Evolutionary conservation across 2,797 vertebrate species (phyloP).

Genomic region (Craterocephalus amniculus): DNA sequence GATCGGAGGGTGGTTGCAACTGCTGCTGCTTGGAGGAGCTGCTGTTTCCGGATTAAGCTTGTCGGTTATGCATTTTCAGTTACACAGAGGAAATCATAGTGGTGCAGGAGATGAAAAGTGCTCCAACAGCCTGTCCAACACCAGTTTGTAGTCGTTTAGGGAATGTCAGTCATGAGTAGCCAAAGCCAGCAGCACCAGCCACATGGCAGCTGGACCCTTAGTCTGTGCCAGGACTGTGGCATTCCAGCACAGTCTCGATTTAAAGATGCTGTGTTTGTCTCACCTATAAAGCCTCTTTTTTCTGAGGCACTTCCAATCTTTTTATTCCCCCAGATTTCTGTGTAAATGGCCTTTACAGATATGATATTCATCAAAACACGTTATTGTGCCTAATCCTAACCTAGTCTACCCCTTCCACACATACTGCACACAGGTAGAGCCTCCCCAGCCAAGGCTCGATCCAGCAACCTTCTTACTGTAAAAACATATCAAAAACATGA

Average conservation of each 20-base stretch:
- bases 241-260: background rate
- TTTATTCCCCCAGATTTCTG: background rate
- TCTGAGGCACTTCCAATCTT: background rate
- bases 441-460: no score
- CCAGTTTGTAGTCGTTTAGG: conserved; percentile 41
- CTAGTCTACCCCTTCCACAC: no score
- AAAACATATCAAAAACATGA: no score
- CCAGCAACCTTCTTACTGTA: no score
- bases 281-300: background rate
- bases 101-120: conserved; percentile 19
- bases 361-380: background rate
- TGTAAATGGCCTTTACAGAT: background rate
- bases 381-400: background rate
- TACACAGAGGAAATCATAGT: conserved; percentile 41
- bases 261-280: background rate
- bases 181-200: conserved; percentile 18
- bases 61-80: conserved; percentile 13
- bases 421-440: no score
- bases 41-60: conserved; percentile 23
- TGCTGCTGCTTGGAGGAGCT: conserved; percentile 33
- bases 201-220: background rate
- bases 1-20: conserved; percentile 43
- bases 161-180: conserved; percentile 34
- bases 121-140: conserved; percentile 35
- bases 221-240: conserved; percentile 15